Evolutionary conservation across 2,113 vertebrate species (phyloP), one percentile per base, ranked within the genome.

Genomic region (Junco hyemalis): DNA sequence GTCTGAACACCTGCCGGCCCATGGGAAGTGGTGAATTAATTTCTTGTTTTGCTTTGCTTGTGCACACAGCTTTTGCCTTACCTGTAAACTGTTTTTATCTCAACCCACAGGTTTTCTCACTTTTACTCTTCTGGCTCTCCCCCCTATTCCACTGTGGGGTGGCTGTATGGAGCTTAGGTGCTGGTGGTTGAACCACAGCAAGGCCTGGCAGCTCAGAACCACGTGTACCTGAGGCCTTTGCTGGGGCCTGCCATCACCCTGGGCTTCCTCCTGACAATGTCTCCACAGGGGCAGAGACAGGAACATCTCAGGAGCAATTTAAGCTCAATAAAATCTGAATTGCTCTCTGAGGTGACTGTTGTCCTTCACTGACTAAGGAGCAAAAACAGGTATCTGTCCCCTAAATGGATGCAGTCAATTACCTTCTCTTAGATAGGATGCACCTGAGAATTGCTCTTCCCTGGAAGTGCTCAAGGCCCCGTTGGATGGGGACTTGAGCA

Each of bases 171-270:
- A 40, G 3, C 9, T 40, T 7, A 10, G 38, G 12, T 53, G 38
- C 38, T 54, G 78, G 28, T 81, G 61, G 11, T 47, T 53, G 47
- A 53, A 22, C 7, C 40, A 45, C 38, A 24, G 16, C 53, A 60
- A 26, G 25, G 12, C 22, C 19, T 33, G 29, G 2, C 1, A 5
- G 40, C 26, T 56, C 66, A 63, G 68, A 81, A 25, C 8, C 21
- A 15, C 14, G 4, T 1, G 1, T 35, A 65, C 18, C 68, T 33
- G 7, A 51, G 35, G 48, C 20, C 28, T 28, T 68, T 0, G 0
- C 28, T 54, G 22, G 64, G 35, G 29, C 20, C 23, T 77, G 35
- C 26, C 14, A 33, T 31, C 63, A 80, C 23, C 33, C 48, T 51
- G 26, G 6, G 11, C 26, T 56, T 47, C 72, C 18, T 35, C 31